phyloP scores from a whole-genome alignment of 2,888 invertebrate genomes.

The Chymomyza procnemis region DNA sequence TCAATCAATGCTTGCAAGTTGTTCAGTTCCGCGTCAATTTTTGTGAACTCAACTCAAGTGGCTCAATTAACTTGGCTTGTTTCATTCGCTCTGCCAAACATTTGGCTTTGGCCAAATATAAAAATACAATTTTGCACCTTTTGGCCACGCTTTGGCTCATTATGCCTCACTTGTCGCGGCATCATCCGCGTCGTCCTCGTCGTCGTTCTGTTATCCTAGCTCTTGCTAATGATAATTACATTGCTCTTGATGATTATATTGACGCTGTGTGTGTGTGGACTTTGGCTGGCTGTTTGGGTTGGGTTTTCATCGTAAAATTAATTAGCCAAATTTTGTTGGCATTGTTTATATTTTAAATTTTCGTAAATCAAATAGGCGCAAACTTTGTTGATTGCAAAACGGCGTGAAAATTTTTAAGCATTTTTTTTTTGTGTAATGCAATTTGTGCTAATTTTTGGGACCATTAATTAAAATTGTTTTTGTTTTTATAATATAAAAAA shows the following conservation, averaged over 20 bases:
- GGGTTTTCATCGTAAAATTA: constrained; percentile 1
- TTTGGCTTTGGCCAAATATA: neutral
- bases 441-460: neutral
- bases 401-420: neutral
- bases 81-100: neutral
- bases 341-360: neutral
- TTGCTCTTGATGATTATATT: neutral
- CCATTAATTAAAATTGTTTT: neutral
- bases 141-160: neutral
- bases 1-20: neutral
- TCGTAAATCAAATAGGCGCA: neutral
- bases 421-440: neutral
- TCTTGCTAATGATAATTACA: neutral
- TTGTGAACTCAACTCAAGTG: neutral
- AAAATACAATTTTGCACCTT: neutral
- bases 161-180: neutral
- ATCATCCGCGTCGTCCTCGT: too few relatives aligned
- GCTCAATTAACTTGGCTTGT: neutral
- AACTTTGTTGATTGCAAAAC: neutral
- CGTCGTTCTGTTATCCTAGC: neutral
- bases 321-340: neutral
- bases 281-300: neutral
- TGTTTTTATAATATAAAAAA: neutral
- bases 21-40: neutral
- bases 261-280: neutral